These are phyloP conservation scores for Saccopteryx bilineata DNA, from an alignment of 2,113 vertebrate genomes.

Conservation along the genomic window DNA sequence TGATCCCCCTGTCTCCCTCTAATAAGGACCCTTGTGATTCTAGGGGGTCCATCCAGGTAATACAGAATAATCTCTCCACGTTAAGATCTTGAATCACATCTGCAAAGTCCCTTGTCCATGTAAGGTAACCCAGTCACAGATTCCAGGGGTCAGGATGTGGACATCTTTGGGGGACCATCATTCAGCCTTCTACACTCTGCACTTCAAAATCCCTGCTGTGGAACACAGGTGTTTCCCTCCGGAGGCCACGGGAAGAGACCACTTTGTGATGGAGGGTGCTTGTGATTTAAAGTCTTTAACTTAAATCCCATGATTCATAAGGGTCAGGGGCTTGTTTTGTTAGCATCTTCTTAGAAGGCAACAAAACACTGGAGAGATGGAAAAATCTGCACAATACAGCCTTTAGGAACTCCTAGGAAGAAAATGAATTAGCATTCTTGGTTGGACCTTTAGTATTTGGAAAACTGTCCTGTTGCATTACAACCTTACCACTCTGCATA, in stretches of 20 bases:
- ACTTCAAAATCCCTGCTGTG: not conserved
- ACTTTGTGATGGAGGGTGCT: not conserved
- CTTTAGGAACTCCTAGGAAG: not conserved
- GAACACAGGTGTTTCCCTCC: not conserved
- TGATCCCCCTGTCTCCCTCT: not conserved
- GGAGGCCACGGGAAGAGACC: not conserved
- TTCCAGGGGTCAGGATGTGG: not conserved
- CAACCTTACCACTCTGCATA: not conserved
- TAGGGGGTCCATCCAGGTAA: not conserved
- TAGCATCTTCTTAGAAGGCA: slow-evolving; percentile 49
- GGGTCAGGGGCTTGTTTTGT: not conserved
- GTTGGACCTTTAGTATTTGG: not conserved
- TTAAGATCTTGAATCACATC: not conserved
- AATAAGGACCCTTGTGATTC: not conserved
- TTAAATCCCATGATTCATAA: not conserved
- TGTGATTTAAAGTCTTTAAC: not conserved
- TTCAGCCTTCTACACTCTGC: not conserved
- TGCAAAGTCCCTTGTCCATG: not conserved
- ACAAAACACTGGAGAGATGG: not conserved
- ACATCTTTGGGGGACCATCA: not conserved
- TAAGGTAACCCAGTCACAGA: not conserved
- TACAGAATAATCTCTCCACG: not conserved
- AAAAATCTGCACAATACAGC: not conserved
- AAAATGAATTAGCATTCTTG: not conserved
- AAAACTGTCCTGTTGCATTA: not conserved